phyloP scores from a whole-genome alignment of 2,888 invertebrate genomes.

The Hesperia comma region DNA sequence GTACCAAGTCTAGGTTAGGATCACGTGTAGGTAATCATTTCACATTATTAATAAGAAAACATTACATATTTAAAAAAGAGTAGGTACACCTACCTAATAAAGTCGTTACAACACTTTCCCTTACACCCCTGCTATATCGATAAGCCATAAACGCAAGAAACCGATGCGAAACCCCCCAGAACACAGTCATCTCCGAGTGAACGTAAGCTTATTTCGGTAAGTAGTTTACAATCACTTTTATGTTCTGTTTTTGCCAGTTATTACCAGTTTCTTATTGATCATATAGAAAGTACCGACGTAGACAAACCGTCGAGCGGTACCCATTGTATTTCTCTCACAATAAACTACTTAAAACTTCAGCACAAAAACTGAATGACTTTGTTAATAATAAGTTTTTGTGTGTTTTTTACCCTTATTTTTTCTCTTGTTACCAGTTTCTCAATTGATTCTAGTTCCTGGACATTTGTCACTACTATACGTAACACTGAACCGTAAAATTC shows the following conservation, averaged over 20 bases:
- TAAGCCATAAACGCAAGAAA: too few relatives aligned
- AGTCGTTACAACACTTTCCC: too few relatives aligned
- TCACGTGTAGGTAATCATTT: too few relatives aligned
- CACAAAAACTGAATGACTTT: neutral
- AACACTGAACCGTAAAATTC: slow-evolving; percentile 4
- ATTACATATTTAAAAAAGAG: too few relatives aligned
- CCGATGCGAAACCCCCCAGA: neutral
- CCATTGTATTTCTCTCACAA: slow-evolving; percentile 6
- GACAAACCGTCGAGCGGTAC: slow-evolving; percentile 8
- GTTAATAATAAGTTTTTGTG: slow-evolving; percentile 6
- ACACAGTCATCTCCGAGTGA: neutral
- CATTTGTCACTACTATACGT: slow-evolving; percentile 50
- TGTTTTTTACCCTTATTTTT: neutral
- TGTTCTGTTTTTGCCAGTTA: slow-evolving; percentile 3
- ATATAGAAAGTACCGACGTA: slow-evolving; percentile 2
- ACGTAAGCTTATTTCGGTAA: neutral
- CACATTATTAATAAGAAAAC: too few relatives aligned
- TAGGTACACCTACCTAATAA: too few relatives aligned
- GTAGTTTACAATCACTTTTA: slow-evolving; percentile 8
- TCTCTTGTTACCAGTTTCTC: neutral
- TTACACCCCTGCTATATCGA: too few relatives aligned
- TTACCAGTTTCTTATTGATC: slow-evolving; percentile 11
- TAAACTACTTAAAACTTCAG: slow-evolving; percentile 1
- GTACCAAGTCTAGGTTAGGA: too few relatives aligned
- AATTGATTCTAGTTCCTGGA: slow-evolving; percentile 33